A percentile compares a stretch with the other conserved stretches of the same genome.
Evolutionary conservation across 2,797 vertebrate species (phyloP).

Genomic region (Anableps anableps): DNA sequence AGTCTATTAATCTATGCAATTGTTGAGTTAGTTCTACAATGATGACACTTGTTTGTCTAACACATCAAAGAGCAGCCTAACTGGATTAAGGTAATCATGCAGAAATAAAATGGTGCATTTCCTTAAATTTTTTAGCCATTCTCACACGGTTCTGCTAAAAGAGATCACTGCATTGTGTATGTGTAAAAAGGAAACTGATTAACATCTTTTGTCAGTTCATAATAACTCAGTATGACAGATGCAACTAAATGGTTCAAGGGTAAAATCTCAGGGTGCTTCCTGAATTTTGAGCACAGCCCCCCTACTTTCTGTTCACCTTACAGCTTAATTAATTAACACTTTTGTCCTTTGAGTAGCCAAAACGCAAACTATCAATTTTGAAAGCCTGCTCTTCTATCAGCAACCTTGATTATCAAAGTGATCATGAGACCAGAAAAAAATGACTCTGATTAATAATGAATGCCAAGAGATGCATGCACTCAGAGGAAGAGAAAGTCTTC

Average conservation of each 20-base stretch:
- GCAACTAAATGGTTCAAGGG: conserved; percentile 11
- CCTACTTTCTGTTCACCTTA: conserved; percentile 48
- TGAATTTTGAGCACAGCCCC: conserved; percentile 27
- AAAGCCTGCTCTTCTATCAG: conserved; percentile 56
- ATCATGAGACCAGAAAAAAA: conserved; percentile 64
- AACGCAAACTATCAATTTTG: conserved; percentile 61
- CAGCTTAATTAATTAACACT: conserved; percentile 70
- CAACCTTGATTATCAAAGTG: conserved; percentile 73
- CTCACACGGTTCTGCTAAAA: neutral
- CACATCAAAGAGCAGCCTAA: neutral
- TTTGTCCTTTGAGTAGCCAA: conserved; percentile 54
- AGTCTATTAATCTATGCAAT: neutral
- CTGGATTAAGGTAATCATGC: neutral
- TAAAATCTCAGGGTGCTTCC: conserved; percentile 24
- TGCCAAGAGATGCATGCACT: conserved; percentile 19
- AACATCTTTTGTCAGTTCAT: neutral
- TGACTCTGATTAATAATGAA: conserved; percentile 69
- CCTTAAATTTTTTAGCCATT: neutral
- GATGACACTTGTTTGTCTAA: neutral
- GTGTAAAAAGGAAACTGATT: neutral
- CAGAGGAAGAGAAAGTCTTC: conserved; percentile 10
- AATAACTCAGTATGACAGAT: conserved; percentile 31
- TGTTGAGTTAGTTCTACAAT: neutral
- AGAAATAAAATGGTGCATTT: neutral
- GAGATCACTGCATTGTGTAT: neutral